Conservation (phyloP, 2,888 invertebrate species). For the Eupithecia exiguata region DNA sequence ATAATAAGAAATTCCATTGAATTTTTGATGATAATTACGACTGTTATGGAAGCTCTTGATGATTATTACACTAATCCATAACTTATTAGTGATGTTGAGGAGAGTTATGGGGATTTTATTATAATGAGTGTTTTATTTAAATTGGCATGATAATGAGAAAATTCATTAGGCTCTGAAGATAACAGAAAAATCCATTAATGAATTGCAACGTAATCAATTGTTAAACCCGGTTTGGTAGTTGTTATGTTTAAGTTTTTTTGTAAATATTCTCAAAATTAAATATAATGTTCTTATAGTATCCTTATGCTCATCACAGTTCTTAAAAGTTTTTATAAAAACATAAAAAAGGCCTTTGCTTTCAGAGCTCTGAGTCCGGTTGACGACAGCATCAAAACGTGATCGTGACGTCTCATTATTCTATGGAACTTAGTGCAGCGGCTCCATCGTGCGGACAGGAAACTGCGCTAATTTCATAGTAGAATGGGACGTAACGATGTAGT, state of each 20-base stretch:
- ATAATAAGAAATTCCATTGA: neutral
- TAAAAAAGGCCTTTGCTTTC: neutral
- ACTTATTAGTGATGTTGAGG: neutral
- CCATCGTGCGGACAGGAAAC: neutral
- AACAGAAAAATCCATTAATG: neutral
- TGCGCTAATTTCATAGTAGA: neutral
- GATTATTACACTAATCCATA: neutral
- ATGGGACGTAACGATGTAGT: neutral
- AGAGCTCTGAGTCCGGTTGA: neutral
- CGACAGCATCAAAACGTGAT: neutral
- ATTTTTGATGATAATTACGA: neutral
- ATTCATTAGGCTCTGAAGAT: neutral
- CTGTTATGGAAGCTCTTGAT: neutral
- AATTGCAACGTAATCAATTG: neutral
- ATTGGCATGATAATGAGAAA: neutral
- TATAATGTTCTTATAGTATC: neutral
- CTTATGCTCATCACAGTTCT: neutral
- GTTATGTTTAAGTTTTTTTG: conserved; percentile 1
- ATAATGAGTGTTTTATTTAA: neutral
- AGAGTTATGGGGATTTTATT: neutral
- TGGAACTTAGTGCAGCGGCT: neutral
- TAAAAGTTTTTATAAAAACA: neutral
- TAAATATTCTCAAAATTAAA: neutral
- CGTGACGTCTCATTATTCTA: neutral
- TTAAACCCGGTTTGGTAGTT: neutral